phyloP scores from a whole-genome alignment of 2,888 invertebrate genomes.

The Endotricha flammealis region DNA sequence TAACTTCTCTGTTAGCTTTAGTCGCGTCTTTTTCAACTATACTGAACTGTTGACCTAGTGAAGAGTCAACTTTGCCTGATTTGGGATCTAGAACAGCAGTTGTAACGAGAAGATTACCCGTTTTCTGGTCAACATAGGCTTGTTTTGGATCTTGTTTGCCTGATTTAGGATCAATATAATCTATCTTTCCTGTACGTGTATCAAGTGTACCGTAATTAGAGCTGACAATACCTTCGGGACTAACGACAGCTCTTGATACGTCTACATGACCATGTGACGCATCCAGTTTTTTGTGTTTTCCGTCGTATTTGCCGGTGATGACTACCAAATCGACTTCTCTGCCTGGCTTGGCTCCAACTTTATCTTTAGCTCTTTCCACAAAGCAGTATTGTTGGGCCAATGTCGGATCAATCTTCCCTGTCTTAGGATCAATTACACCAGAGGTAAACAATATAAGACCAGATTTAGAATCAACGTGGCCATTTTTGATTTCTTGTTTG shows the following conservation, averaged over 20 bases:
- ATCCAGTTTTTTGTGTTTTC: slow-evolving; percentile 73
- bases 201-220: slow-evolving; percentile 84
- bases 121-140: slow-evolving; percentile 84
- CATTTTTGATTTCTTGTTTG: slow-evolving; percentile 80
- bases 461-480: slow-evolving; percentile 81
- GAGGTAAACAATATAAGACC: slow-evolving; percentile 81
- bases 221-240: slow-evolving; percentile 71
- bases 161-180: slow-evolving; percentile 79
- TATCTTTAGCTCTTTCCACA: slow-evolving; percentile 78
- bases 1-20: slow-evolving; percentile 80
- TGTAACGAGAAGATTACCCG: slow-evolving; percentile 81
- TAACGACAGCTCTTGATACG: slow-evolving; percentile 80
- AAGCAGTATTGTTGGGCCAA: slow-evolving; percentile 83
- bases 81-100: slow-evolving; percentile 81
- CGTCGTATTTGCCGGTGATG: slow-evolving; percentile 79
- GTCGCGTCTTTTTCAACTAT: slow-evolving; percentile 82
- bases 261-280: slow-evolving; percentile 66
- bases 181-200: slow-evolving; percentile 80
- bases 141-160: slow-evolving; percentile 82
- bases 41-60: slow-evolving; percentile 82
- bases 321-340: slow-evolving; percentile 78
- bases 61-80: slow-evolving; percentile 82
- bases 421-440: slow-evolving; percentile 81
- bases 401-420: slow-evolving; percentile 82
- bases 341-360: slow-evolving; percentile 65